These are phyloP conservation scores for Pyrocoelia pectoralis DNA, from an alignment of 2,888 invertebrate species.

Conservation along the genomic window DNA sequence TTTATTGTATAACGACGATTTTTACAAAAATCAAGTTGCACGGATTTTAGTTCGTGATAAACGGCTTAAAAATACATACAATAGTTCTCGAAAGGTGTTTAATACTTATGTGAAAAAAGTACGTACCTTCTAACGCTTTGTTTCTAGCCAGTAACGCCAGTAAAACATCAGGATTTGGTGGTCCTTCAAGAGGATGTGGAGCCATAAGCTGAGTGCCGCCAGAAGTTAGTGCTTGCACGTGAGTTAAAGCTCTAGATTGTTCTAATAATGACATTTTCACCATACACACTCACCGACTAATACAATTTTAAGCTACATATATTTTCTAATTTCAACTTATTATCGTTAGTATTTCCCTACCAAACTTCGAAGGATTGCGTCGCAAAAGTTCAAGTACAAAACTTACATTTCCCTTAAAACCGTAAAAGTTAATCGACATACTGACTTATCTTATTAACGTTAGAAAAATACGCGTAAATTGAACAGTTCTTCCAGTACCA, in stretches of 20 bases:
- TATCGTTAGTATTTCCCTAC: not conserved
- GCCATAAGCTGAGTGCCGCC: conserved; percentile 55
- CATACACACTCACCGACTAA: not conserved
- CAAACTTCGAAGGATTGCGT: not conserved
- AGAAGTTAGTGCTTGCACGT: conserved; percentile 55
- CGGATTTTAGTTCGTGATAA: too few relatives aligned
- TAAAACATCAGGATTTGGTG: conserved; percentile 85
- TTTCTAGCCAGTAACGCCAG: conserved; percentile 85
- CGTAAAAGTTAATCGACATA: too few relatives aligned
- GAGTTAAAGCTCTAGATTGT: conserved; percentile 55
- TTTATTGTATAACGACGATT: not conserved
- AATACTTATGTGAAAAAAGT: too few relatives aligned
- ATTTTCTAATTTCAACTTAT: not conserved
- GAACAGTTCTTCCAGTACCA: too few relatives aligned
- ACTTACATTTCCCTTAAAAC: not conserved
- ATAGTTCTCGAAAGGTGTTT: too few relatives aligned
- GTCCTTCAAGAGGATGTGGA: conserved; percentile 60
- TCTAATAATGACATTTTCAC: conserved; percentile 58
- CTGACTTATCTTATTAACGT: too few relatives aligned
- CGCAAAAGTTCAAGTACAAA: too few relatives aligned
- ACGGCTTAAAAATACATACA: too few relatives aligned
- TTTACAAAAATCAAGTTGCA: too few relatives aligned
- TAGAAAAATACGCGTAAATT: too few relatives aligned
- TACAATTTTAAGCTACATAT: not conserved
- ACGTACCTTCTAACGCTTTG: conserved; percentile 87